Conservation (phyloP, 2,888 invertebrate species). For the Chirona hameri region DNA sequence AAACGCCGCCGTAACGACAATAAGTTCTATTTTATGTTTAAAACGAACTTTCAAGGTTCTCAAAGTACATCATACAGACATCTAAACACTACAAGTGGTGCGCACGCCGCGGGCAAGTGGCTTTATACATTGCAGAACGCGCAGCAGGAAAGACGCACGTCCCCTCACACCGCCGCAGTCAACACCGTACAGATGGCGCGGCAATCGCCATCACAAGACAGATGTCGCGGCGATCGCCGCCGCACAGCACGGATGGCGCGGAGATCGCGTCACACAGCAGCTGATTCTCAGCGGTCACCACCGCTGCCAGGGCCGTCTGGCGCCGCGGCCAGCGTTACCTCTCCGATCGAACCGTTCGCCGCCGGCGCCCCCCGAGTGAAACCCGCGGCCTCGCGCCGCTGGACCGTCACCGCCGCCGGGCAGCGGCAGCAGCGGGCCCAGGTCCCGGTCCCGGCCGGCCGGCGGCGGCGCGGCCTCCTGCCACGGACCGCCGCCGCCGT, state of each 20-base stretch:
- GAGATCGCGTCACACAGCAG: not conserved
- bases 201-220: too few relatives aligned
- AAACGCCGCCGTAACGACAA: not conserved
- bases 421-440: not conserved
- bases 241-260: too few relatives aligned
- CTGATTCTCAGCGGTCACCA: not conserved
- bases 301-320: not conserved
- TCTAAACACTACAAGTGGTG: conserved; percentile 1
- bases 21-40: not conserved
- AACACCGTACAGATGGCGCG: too few relatives aligned
- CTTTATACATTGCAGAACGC: not conserved
- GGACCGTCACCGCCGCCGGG: not conserved
- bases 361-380: not conserved
- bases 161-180: not conserved
- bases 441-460: not conserved
- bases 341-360: not conserved
- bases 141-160: not conserved
- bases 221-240: too few relatives aligned
- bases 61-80: not conserved
- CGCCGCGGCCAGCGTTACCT: not conserved
- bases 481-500: not conserved
- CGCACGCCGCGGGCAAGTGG: not conserved
- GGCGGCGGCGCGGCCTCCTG: not conserved
- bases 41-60: not conserved
- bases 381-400: too few relatives aligned